Percentiles rank a stretch among this genome's conserved stretches.
Evolutionary conservation across 2,888 invertebrate genomes (phyloP).

Genomic region (Invenusta paracnida): DNA sequence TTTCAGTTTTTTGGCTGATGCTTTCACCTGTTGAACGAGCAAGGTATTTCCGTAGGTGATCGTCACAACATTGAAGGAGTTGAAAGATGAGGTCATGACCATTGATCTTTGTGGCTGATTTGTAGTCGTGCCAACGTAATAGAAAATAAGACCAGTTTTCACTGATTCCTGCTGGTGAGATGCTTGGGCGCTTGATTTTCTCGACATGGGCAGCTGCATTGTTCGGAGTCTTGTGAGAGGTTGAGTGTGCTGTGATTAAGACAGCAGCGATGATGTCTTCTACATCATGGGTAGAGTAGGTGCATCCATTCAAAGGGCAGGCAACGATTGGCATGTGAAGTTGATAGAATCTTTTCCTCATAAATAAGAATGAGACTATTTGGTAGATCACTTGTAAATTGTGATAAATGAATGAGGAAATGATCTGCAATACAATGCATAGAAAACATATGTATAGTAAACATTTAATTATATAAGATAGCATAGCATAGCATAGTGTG

Average conservation of each 20-base stretch:
- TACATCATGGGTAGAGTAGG: background rate
- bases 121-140: too few relatives aligned
- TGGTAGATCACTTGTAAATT: too few relatives aligned
- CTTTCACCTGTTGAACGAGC: constrained; percentile 49
- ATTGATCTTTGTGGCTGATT: background rate
- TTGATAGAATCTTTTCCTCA: background rate
- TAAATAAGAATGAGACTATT: background rate
- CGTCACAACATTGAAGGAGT: constrained; percentile 8
- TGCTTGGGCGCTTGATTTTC: background rate
- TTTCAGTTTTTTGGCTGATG: constrained; percentile 42
- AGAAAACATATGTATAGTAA: too few relatives aligned
- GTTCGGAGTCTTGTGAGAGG: background rate
- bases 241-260: background rate
- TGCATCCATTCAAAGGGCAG: background rate
- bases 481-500: too few relatives aligned
- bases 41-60: constrained; percentile 45
- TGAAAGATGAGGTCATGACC: constrained; percentile 18
- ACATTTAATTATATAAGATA: too few relatives aligned
- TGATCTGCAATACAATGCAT: too few relatives aligned
- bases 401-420: too few relatives aligned
- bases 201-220: background rate
- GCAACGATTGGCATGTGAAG: background rate
- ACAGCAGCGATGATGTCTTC: background rate
- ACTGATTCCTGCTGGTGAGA: background rate
- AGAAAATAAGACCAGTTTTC: constrained; percentile 22